These are phyloP conservation scores for Anguilla pacifica DNA, from an alignment of 2,797 vertebrate species.

Conservation along the genomic window DNA sequence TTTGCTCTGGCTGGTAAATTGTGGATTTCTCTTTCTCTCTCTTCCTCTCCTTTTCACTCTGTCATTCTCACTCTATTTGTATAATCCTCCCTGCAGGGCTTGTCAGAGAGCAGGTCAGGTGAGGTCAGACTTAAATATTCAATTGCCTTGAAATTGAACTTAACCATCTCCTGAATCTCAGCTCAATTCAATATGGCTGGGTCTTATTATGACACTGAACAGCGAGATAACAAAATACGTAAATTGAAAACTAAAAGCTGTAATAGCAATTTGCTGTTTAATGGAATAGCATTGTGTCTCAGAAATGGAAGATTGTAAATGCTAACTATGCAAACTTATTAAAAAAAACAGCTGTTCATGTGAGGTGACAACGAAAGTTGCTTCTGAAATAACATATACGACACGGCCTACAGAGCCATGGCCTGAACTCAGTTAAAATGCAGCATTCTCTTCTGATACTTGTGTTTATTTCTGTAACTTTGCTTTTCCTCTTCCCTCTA, in stretches of 20 bases:
- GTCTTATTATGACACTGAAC: neutral
- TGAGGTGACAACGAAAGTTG: neutral
- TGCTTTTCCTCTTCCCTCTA: neutral
- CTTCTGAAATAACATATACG: neutral
- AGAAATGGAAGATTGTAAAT: neutral
- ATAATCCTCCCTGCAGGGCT: constrained; percentile 50
- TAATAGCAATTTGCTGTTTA: neutral
- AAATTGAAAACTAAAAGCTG: neutral
- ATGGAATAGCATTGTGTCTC: neutral
- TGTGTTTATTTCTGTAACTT: neutral
- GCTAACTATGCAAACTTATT: neutral
- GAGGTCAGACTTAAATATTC: constrained; percentile 64
- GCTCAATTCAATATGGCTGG: neutral
- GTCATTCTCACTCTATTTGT: constrained; percentile 58
- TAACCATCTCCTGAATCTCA: neutral
- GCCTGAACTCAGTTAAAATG: neutral
- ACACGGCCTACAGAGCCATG: neutral
- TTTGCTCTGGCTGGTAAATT: neutral
- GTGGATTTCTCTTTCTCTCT: neutral
- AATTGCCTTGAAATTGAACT: constrained; percentile 51
- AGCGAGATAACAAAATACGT: neutral
- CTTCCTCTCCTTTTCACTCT: neutral
- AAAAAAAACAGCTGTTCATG: neutral
- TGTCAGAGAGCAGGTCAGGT: constrained; percentile 56
- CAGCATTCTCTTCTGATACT: neutral